Evolutionary conservation across 2,113 vertebrate species (phyloP).

Genomic region (Rana temporaria): DNA sequence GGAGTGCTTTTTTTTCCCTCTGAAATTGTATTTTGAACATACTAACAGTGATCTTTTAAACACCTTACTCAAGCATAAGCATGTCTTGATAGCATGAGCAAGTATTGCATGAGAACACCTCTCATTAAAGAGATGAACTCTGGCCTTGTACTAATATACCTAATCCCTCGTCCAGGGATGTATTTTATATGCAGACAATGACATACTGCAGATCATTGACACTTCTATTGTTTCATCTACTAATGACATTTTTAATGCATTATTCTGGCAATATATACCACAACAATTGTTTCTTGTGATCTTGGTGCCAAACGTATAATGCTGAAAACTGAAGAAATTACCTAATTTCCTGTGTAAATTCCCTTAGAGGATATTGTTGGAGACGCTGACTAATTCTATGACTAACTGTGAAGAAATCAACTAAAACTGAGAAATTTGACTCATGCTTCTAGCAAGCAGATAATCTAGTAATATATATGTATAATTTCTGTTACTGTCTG

Average conservation of each 20-base stretch:
- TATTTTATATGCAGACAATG: background rate
- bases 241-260: background rate
- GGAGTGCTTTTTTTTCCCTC: too few species aligned
- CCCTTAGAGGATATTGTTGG: conserved; percentile 71
- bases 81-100: too few species aligned
- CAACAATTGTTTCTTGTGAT: conserved; percentile 33
- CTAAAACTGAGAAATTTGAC: conserved; percentile 67
- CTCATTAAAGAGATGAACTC: background rate
- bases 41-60: too few species aligned
- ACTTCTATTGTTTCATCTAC: background rate
- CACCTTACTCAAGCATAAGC: too few species aligned
- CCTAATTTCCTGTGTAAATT: conserved; percentile 76
- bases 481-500: background rate
- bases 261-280: background rate
- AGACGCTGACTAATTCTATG: conserved; percentile 71
- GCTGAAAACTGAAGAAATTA: conserved; percentile 60
- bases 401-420: conserved; percentile 65
- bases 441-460: conserved; percentile 63
- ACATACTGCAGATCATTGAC: background rate
- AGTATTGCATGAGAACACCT: too few species aligned
- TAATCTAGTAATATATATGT: background rate
- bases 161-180: background rate
- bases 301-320: conserved; percentile 5
- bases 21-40: too few species aligned
- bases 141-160: background rate